phyloP scores from a whole-genome alignment of 2,113 vertebrate genomes.

The Elgaria multicarinata region DNA sequence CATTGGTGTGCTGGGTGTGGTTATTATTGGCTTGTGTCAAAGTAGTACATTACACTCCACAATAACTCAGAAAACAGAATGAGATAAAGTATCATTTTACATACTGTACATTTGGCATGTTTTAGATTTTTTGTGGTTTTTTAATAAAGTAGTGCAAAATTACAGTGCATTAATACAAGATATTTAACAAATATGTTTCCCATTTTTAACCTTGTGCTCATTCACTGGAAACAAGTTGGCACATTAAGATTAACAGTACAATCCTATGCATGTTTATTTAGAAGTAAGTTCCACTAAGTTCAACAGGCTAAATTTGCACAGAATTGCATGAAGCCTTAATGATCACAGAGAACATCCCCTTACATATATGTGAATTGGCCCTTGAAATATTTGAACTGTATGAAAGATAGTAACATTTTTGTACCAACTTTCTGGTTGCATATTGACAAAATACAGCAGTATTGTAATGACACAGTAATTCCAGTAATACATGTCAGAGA shows the following conservation, averaged over 20 bases:
- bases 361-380: neutral
- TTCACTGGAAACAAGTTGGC: conserved; percentile 67
- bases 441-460: conserved; percentile 18
- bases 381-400: conserved; percentile 42
- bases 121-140: conserved; percentile 52
- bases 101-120: conserved; percentile 82
- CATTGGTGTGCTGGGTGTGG: conserved; percentile 71
- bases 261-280: neutral
- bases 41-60: conserved; percentile 66
- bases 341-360: conserved; percentile 39
- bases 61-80: conserved; percentile 71
- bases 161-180: conserved; percentile 74
- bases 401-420: conserved; percentile 44
- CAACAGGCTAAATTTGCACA: neutral
- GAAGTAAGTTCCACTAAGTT: neutral
- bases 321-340: neutral
- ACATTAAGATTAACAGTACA: conserved; percentile 56
- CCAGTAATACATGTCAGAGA: neutral
- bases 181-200: conserved; percentile 49
- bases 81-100: conserved; percentile 73
- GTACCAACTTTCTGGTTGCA: neutral
- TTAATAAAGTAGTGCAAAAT: conserved; percentile 80
- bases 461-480: conserved; percentile 16
- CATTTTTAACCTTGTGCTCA: conserved; percentile 58
- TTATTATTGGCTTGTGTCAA: conserved; percentile 60